These are phyloP conservation scores for Staurois parvus DNA, from an alignment of 2,797 vertebrate genomes.

Conservation along the genomic window DNA sequence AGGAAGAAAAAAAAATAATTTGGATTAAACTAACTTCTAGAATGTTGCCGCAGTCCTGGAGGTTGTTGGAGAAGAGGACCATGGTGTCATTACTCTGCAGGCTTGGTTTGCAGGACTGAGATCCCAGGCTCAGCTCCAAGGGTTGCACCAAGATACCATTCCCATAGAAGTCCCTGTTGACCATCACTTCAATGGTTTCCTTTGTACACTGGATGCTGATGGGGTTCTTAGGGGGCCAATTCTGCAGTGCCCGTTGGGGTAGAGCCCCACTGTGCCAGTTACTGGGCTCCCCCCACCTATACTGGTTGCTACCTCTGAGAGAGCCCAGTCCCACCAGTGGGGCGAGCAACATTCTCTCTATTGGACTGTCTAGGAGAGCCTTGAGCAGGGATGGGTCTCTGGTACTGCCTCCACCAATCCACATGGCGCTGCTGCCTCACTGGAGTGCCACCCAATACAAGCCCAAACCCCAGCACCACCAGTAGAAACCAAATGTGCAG, in stretches of 20 bases:
- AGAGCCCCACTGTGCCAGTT: not conserved
- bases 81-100: not conserved
- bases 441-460: not conserved
- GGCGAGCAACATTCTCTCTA: too few relatives aligned
- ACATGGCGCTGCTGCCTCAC: not conserved
- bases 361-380: not conserved
- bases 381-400: not conserved
- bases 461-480: not conserved
- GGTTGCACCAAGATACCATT: slow-evolving; percentile 44
- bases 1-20: too few relatives aligned
- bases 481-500: not conserved
- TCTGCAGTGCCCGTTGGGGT: not conserved
- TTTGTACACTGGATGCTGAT: slow-evolving; percentile 26
- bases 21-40: slow-evolving; percentile 43
- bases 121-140: slow-evolving; percentile 34
- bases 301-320: not conserved
- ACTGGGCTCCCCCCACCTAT: not conserved
- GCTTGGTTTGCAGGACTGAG: slow-evolving; percentile 10
- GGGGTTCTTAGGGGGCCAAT: not conserved
- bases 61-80: not conserved
- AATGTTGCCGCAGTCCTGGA: slow-evolving; percentile 29
- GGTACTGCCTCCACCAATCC: not conserved
- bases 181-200: slow-evolving; percentile 21
- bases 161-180: slow-evolving; percentile 31
- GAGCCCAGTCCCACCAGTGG: not conserved